Conservation (phyloP, 2,888 invertebrate species). For the Acleris sparsana region DNA sequence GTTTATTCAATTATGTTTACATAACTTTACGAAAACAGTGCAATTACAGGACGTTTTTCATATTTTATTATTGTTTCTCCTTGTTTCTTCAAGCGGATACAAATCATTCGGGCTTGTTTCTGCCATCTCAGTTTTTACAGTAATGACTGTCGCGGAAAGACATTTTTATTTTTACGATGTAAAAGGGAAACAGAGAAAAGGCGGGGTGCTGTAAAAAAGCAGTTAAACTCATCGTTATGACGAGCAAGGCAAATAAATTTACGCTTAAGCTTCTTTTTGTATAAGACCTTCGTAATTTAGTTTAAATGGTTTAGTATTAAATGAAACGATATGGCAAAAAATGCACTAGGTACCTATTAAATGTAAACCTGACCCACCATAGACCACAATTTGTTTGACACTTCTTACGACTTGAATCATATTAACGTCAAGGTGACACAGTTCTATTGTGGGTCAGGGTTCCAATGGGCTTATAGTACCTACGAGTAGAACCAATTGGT, state of each 20-base stretch:
- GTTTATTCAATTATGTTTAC: too few relatives aligned
- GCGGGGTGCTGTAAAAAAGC: conserved; percentile 36
- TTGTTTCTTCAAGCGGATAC: conserved; percentile 1
- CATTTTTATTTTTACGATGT: conserved; percentile 37
- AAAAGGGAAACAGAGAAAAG: conserved; percentile 37
- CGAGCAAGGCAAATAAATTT: conserved; percentile 35
- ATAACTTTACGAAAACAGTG: too few relatives aligned
- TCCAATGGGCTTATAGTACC: too few relatives aligned
- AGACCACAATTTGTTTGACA: too few relatives aligned
- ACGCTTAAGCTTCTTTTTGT: conserved; percentile 31
- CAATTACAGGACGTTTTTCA: too few relatives aligned
- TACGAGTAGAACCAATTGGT: too few relatives aligned
- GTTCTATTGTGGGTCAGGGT: too few relatives aligned
- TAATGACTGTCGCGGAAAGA: conserved; percentile 32
- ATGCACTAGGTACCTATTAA: background rate
- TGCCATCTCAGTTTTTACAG: conserved; percentile 29
- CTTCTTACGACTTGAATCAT: too few relatives aligned
- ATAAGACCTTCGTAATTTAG: conserved; percentile 26
- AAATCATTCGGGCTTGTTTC: conserved; percentile 12
- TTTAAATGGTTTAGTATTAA: conserved; percentile 5
- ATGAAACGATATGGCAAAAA: background rate
- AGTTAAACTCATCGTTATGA: conserved; percentile 38
- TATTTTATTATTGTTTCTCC: background rate
- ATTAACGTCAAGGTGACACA: too few relatives aligned
- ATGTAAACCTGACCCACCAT: too few relatives aligned